Evolutionary conservation across 1,140 invertebrate species (phyloP).

Genomic region (Vanessa atalanta): DNA sequence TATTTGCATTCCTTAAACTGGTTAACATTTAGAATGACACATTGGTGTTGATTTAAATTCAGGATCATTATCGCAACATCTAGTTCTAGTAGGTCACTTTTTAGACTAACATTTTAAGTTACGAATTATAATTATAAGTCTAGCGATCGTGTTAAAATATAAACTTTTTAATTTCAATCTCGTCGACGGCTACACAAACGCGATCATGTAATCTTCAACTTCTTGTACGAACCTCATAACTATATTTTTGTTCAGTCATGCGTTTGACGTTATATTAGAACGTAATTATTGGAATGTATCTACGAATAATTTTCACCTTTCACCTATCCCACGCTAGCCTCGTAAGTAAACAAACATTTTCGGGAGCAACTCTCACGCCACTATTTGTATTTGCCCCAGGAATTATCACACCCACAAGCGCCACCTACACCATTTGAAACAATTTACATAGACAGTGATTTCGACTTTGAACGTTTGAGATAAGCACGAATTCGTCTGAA

Average conservation of each 20-base stretch:
- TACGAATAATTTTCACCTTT: constrained; percentile 53
- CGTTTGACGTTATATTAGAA: not conserved
- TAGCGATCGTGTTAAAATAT: not conserved
- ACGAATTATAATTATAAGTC: constrained; percentile 2
- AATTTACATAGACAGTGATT: constrained; percentile 45
- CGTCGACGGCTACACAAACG: not conserved
- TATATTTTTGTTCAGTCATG: not conserved
- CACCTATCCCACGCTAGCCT: constrained; percentile 75
- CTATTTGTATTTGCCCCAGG: constrained; percentile 66
- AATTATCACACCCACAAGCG: constrained; percentile 76
- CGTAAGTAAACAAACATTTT: constrained; percentile 67
- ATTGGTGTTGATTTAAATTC: constrained; percentile 35
- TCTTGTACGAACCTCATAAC: not conserved
- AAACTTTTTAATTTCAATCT: not conserved
- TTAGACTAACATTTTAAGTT: constrained; percentile 13
- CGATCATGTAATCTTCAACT: no score
- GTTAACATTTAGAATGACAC: constrained; percentile 43
- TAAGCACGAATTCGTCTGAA: constrained; percentile 30
- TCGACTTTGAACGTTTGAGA: constrained; percentile 31
- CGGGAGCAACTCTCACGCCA: constrained; percentile 75
- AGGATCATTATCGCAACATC: constrained; percentile 35
- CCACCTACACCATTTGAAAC: constrained; percentile 62
- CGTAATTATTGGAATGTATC: not conserved
- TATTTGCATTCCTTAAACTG: constrained; percentile 36
- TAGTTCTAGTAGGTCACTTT: constrained; percentile 32